Base-by-base conservation (phyloP, 2,888 invertebrate genomes). In the Siphonodentalium dalli region DNA sequence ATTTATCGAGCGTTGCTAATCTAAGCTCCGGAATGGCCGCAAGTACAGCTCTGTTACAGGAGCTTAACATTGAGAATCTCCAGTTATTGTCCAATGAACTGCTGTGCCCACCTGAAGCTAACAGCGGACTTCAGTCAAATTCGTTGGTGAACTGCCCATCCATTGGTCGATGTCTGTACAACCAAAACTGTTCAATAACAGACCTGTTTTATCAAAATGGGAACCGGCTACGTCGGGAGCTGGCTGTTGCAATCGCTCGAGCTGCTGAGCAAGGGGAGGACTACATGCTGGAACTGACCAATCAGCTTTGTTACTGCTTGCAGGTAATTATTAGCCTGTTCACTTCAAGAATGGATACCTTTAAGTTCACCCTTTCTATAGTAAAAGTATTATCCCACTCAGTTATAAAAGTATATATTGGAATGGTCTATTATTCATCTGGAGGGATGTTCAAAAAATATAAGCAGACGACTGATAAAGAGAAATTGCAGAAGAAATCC, bases 41-140 rank as follows among this genome's bases (percentile, higher is more conserved):
- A 18, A 73, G 76, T 52, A 72, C 75, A 18, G 75, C 77, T 3
- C 61, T 71, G 7, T 62, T 75, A 6, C 76, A 79, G 63, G 77
- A 81, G 44, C 69, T 81, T 37, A 80, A 81, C 58, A 69, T 81
- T 26, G 81, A 81, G 56, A 81, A 81, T 57, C 75, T 80, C 5
- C 78, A 80, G 68, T 69, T 81, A 34, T 58, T 81, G 37, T 79
- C 80, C 5, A 75, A 78, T 53, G 75, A 77, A 43, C 62, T 78
- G 33, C 58, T 79, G 24, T 57, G 71, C 15, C 61, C 73, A 3
- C 74, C 78, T 2, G 74, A 70, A 48, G 69, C 74, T 3, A 69
- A 72, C 42, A 77, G 80, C 2, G 68, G 71, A n/a, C 66, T 78
- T 15, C 58, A 57, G 27, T 68, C 69, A 8, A 53, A 61, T 13